Evolutionary conservation across 2,113 vertebrate species (phyloP), one percentile per base, ranked within the genome.

Genomic region (Gadus chalcogrammus): DNA sequence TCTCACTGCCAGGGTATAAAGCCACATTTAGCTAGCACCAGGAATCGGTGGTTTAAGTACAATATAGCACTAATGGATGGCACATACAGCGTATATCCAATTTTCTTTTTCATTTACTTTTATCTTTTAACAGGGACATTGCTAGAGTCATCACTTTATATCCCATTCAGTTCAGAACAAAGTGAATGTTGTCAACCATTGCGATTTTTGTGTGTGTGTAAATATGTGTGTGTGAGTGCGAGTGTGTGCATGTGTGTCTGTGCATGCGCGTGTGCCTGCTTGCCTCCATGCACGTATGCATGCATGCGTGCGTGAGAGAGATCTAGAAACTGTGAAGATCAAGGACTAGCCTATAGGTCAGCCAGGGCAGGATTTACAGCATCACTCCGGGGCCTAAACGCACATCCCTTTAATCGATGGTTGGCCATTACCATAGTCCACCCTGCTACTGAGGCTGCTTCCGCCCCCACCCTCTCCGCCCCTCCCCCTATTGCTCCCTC

Each of bases 361-460:
- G 42, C 42, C 42, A 48, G 11, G 42, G 8, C 42, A 48, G 82
- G 72, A 87, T 86, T 85, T 85, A 85, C 80, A 70, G 78, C 67
- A 68, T 77, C n/a, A 18, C 63, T 79, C 76, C 65, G 75, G 64
- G 79, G 82, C 76, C 76, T 84, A 7, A 9, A 48, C 42, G 12
- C 42, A 48, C 42, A 48, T 48, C 42, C 75, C 75, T 83, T 71
- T 66, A 79, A 90, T 88, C 74, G 79, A 90, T 5, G 59, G 70
- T 48, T 75, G 71, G 81, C 81, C 82, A 87, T 87, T 86, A 85
- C 81, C 81, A 80, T 84, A 81, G 84, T 78, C 78, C 72, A 79
- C 79, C 8, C 84, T 75, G 28, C 75, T 80, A 65, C 67, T 27
- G 70, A 70, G 15, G 42, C 42, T 58, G 55, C 18, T 64, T 74